Base-by-base conservation (phyloP, 2,888 invertebrate species). In the Nycteola revayana region DNA sequence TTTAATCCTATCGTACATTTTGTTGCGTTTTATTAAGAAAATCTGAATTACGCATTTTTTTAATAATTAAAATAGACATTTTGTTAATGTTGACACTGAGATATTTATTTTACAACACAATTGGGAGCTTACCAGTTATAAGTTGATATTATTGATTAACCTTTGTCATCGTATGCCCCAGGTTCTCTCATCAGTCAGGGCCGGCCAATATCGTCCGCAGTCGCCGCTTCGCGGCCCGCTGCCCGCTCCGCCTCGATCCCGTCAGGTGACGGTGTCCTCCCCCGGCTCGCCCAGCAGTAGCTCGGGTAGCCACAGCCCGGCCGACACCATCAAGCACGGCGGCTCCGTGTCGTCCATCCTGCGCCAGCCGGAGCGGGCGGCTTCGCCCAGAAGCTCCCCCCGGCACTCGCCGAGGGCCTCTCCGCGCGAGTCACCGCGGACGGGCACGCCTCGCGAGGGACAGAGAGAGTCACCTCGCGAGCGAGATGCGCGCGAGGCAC, bases 241-340 rank as follows among this genome's bases (percentile, higher is more conserved):
- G 80, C 81, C 88, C 85, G 89, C 84, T 66, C 82, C 84, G 45
- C 79, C 85, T 71, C 84, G 84, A 74, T 75, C 86, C 75, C 83
- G 82, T 54, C 85, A 80, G 71, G 87, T 76, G 82, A 82, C 81
- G 54, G 78, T 81, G 25, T 81, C 93, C 72, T 93, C 94, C 70
- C 95, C 95, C 91, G 95, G 94, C 90, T 95, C 95, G 76, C 94
- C 95, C 92, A 95, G 94, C 92, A 95, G 92, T 90, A 93, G 94
- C 89, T 94, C 94, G 69, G 94, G 94, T 73, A 94, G 93, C 60
- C 94, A 94, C 74, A 94, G 94, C 66, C 95, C 94, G 60, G 94
- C 94, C 60, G 94, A 94, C 66, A 93, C 93, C 49, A 92, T 93
- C 75, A 93, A 93, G 73, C 92, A 93, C 77, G 86, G 83, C 46